These are phyloP conservation scores for Myotis lucifugus DNA, from an alignment of 2,113 vertebrate species.

Conservation along the genomic window DNA sequence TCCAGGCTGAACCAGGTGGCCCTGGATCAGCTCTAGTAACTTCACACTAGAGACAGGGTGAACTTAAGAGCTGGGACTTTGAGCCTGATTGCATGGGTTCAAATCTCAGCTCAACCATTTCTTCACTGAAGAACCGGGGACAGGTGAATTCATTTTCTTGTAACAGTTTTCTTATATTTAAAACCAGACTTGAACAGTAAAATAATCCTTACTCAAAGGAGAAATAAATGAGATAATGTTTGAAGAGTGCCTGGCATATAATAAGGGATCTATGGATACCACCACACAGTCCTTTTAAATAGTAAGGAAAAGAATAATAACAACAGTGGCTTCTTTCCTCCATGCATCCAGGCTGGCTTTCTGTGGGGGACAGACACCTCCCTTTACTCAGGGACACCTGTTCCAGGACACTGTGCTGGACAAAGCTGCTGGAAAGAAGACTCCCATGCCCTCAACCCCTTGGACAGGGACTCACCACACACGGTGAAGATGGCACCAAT, in stretches of 20 bases:
- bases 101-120: constrained; percentile 11
- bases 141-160: not conserved
- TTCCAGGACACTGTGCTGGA: not conserved
- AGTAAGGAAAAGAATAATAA: not conserved
- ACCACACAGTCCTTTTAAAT: not conserved
- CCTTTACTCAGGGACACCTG: not conserved
- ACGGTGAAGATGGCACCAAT: not conserved
- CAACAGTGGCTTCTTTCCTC: not conserved
- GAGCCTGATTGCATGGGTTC: not conserved
- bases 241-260: not conserved
- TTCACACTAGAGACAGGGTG: not conserved
- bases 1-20: not conserved
- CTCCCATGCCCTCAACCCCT: not conserved
- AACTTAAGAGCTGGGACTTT: not conserved
- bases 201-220: not conserved
- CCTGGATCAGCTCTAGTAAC: not conserved
- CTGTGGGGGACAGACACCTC: not conserved
- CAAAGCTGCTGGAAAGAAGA: not conserved
- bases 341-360: not conserved
- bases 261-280: not conserved
- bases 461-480: not conserved
- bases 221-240: not conserved
- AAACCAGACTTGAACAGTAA: not conserved
- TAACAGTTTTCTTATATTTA: not conserved
- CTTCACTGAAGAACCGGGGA: not conserved